Percentiles rank a stretch among this genome's conserved stretches.
Evolutionary conservation across 2,797 vertebrate species (phyloP).

Genomic region (Microctenopoma lineatum): DNA sequence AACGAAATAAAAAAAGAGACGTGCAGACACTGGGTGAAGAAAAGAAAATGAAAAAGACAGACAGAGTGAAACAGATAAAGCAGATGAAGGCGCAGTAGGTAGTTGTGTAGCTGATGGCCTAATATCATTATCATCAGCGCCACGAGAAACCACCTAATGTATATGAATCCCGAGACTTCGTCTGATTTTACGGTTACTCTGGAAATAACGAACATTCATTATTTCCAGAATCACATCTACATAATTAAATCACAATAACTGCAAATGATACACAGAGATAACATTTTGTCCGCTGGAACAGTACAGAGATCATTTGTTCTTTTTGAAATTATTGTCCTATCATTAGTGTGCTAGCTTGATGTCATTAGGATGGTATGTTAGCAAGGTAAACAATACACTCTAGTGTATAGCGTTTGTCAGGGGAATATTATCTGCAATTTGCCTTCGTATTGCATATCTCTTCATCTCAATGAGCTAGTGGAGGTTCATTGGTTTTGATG

Average conservation of each 20-base stretch:
- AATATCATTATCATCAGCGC: conserved; percentile 61
- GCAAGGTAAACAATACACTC: conserved; percentile 52
- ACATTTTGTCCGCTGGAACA: conserved; percentile 33
- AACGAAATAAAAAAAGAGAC: neutral
- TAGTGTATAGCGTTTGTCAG: conserved; percentile 40
- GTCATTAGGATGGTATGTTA: conserved; percentile 60
- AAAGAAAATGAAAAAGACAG: conserved; percentile 5
- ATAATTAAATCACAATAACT: conserved; percentile 61
- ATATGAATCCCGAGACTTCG: conserved; percentile 52
- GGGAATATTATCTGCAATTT: conserved; percentile 64
- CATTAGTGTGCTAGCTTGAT: conserved; percentile 47
- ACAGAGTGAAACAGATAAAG: conserved; percentile 40
- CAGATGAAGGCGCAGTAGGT: conserved; percentile 28
- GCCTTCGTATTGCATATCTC: conserved; percentile 57
- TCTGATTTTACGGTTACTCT: conserved; percentile 58
- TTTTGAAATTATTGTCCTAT: conserved; percentile 53
- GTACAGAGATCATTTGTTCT: conserved; percentile 48
- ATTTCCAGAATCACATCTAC: conserved; percentile 45
- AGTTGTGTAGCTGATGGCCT: conserved; percentile 45
- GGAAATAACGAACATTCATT: conserved; percentile 61
- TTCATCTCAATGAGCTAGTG: conserved; percentile 54
- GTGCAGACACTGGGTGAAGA: neutral
- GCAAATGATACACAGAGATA: conserved; percentile 45
- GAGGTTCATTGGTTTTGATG: conserved; percentile 62
- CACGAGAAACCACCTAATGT: conserved; percentile 32